Evolutionary conservation across 23 tunicate genomes (phyloP).

Genomic region (Styela clava): DNA sequence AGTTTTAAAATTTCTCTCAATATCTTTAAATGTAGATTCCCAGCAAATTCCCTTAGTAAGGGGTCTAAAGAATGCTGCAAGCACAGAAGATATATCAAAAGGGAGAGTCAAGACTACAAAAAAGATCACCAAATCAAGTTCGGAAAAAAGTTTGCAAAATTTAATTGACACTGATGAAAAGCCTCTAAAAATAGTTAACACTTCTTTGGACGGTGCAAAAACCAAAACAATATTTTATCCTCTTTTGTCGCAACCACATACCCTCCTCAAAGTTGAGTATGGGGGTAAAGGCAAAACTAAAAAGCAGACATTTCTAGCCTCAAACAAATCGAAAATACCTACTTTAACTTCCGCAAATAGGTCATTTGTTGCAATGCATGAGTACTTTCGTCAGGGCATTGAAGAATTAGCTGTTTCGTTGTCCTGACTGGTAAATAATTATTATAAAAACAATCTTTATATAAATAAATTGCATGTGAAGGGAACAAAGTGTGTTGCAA

Average conservation of each 20-base stretch:
- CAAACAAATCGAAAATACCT: conserved; percentile 3
- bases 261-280: conserved; percentile 12
- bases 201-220: neutral
- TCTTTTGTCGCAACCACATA: neutral
- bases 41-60: neutral
- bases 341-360: neutral
- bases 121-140: neutral
- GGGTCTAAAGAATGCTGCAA: neutral
- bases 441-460: too few relatives aligned
- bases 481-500: too few relatives aligned
- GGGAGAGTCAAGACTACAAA: neutral
- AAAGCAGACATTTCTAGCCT: neutral
- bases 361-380: conserved; percentile 6
- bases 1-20: too few relatives aligned
- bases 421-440: neutral
- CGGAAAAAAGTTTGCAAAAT: neutral
- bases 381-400: neutral
- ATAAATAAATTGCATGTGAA: too few relatives aligned
- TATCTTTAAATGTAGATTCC: neutral
- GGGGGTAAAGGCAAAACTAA: neutral
- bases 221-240: neutral
- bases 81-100: neutral
- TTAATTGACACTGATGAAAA: conserved; percentile 7
- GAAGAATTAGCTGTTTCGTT: neutral
- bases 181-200: neutral